phyloP scores from a whole-genome alignment of 2,888 invertebrate species.

The Stenoptilia bipunctidactyla region DNA sequence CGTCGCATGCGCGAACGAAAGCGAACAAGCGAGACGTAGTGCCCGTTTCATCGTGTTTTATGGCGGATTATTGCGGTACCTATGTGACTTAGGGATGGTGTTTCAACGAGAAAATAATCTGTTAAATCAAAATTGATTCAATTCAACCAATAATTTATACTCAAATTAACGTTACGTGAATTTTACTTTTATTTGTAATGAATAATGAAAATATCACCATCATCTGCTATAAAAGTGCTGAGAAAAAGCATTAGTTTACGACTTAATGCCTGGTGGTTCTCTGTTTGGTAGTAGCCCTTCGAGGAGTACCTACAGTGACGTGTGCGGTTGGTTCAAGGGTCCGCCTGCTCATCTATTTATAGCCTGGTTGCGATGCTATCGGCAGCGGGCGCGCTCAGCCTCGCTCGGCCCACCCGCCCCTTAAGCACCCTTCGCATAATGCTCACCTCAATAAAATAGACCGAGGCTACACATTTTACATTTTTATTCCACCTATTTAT shows the following conservation, averaged over 20 bases:
- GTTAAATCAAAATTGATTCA: background rate
- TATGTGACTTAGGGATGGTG: background rate
- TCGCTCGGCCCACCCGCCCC: slow-evolving; percentile 55
- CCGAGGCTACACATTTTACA: slow-evolving; percentile 50
- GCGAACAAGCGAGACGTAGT: slow-evolving; percentile 50
- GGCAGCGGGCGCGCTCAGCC: slow-evolving; percentile 36
- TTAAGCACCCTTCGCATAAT: slow-evolving; percentile 58
- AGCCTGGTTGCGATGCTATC: slow-evolving; percentile 53
- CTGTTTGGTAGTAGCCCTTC: slow-evolving; percentile 28
- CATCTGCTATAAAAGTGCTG: no score
- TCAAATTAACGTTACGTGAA: no score
- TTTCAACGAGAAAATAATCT: background rate
- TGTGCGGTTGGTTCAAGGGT: slow-evolving; percentile 64
- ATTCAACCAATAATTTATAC: no score
- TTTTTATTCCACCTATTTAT: slow-evolving; percentile 62
- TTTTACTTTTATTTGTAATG: no score
- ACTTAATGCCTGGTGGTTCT: background rate
- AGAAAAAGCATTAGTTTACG: no score
- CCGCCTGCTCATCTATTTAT: slow-evolving; percentile 60
- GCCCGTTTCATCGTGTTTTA: slow-evolving; percentile 50
- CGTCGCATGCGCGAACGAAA: slow-evolving; percentile 53
- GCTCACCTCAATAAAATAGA: slow-evolving; percentile 54
- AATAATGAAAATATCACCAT: no score
- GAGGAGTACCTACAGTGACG: slow-evolving; percentile 41
- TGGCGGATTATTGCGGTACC: slow-evolving; percentile 54